Percentiles rank a stretch among this genome's conserved stretches.
These are phyloP conservation scores for Bibio marci DNA, from an alignment of 2,888 invertebrate genomes.

Conservation along the genomic window DNA sequence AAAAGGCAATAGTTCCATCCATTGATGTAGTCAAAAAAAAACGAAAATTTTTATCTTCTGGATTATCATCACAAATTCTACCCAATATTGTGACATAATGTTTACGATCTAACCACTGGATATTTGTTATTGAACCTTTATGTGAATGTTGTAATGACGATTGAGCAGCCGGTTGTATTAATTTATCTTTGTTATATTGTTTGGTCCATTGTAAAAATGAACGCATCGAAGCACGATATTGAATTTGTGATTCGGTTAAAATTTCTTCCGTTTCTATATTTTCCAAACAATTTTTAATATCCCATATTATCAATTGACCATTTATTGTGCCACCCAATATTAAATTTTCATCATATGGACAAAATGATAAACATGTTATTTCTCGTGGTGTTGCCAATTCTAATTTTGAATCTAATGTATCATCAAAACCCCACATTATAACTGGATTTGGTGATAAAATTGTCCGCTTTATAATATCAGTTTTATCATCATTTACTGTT, in stretches of 20 bases:
- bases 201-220: constrained; percentile 54
- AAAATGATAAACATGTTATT: constrained; percentile 45
- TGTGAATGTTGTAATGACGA: constrained; percentile 46
- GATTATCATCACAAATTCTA: constrained; percentile 28
- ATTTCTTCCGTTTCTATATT: constrained; percentile 43
- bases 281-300: constrained; percentile 42
- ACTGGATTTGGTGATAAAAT: constrained; percentile 46
- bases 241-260: constrained; percentile 42
- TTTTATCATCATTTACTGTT: constrained; percentile 26
- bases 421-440: constrained; percentile 57
- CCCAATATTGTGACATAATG: constrained; percentile 42
- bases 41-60: constrained; percentile 28
- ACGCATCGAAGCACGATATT: constrained; percentile 40
- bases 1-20: constrained; percentile 51
- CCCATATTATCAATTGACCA: constrained; percentile 57
- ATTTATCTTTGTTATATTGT: constrained; percentile 36
- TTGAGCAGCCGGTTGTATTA: constrained; percentile 40
- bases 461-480: constrained; percentile 35
- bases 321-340: constrained; percentile 54
- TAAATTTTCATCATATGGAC: constrained; percentile 49
- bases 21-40: constrained; percentile 48
- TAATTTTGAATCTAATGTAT: constrained; percentile 49
- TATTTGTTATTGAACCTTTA: constrained; percentile 40
- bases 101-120: constrained; percentile 50
- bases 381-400: constrained; percentile 49